These are phyloP conservation scores for Drosophila merina DNA, from an alignment of 2,888 invertebrate genomes.

Conservation along the genomic window DNA sequence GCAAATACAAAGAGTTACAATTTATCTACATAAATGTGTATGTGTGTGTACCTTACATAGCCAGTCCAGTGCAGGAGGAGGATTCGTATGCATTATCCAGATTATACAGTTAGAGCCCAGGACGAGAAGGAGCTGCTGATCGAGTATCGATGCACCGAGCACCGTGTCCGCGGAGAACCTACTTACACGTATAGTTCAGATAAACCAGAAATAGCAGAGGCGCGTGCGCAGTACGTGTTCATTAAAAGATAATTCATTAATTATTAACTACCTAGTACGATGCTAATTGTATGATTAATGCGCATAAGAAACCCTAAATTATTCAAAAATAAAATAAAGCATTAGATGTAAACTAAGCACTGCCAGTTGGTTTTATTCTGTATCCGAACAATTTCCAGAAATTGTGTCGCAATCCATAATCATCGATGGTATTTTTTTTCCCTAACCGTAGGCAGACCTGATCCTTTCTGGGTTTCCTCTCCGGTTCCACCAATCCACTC, in stretches of 20 bases:
- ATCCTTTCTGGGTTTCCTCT: conserved; percentile 5
- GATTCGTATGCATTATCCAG: conserved; percentile 31
- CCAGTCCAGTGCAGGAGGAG: conserved; percentile 20
- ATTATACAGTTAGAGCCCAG: conserved; percentile 19
- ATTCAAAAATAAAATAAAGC: conserved; percentile 75
- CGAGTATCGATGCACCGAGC: neutral
- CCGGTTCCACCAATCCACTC: conserved; percentile 25
- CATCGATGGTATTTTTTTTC: conserved; percentile 27
- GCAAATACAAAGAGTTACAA: conserved; percentile 32
- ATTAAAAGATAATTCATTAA: conserved; percentile 57
- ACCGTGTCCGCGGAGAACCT: conserved; percentile 1
- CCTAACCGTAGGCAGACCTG: neutral
- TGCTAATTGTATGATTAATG: conserved; percentile 70
- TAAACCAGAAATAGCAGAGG: conserved; percentile 23
- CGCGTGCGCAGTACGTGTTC: conserved; percentile 22
- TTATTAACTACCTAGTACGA: conserved; percentile 61
- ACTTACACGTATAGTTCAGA: conserved; percentile 31
- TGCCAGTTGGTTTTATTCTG: conserved; percentile 27
- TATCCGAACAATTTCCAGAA: conserved; percentile 21
- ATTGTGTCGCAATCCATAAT: conserved; percentile 30
- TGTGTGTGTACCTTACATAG: conserved; percentile 45
- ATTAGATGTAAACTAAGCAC: conserved; percentile 73
- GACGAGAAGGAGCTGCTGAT: neutral
- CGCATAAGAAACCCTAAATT: conserved; percentile 65
- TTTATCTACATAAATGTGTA: conserved; percentile 43